These are phyloP conservation scores for Hippocampus abdominalis DNA, from an alignment of 2,113 vertebrate genomes.

Conservation along the genomic window DNA sequence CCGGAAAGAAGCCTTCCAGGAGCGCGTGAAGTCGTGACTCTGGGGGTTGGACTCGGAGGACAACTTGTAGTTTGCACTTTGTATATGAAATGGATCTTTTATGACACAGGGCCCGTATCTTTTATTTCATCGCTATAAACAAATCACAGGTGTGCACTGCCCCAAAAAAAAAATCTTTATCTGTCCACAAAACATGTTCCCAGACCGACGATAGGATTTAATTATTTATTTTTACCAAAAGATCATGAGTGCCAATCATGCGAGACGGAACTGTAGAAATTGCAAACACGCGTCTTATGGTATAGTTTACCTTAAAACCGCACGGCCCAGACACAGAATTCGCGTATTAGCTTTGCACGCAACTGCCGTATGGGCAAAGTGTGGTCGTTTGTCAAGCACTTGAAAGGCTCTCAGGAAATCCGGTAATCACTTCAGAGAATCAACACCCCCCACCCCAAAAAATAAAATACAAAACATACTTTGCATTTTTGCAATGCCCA, in stretches of 20 bases:
- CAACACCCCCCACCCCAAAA: constrained; percentile 4
- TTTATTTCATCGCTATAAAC: background rate
- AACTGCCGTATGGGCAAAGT: background rate
- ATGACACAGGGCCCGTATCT: no score
- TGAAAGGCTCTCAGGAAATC: constrained; percentile 1
- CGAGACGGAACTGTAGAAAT: background rate
- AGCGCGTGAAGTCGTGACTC: no score
- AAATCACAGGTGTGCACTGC: background rate
- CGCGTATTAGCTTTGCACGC: background rate
- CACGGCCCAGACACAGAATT: background rate
- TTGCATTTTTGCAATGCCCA: constrained; percentile 60
- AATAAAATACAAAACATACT: constrained; percentile 48
- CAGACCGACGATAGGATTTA: background rate
- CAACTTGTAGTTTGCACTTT: no score
- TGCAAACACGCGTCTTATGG: background rate
- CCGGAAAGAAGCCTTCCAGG: no score
- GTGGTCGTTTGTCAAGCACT: background rate
- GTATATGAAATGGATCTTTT: no score
- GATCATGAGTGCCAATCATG: background rate
- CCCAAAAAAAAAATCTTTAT: background rate
- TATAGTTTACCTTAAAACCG: background rate
- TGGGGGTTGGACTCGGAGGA: no score
- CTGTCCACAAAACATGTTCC: background rate
- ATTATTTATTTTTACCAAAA: background rate
- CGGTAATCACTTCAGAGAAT: constrained; percentile 41